Conservation (phyloP, 2,888 invertebrate genomes). For the Cephus pulcher region DNA sequence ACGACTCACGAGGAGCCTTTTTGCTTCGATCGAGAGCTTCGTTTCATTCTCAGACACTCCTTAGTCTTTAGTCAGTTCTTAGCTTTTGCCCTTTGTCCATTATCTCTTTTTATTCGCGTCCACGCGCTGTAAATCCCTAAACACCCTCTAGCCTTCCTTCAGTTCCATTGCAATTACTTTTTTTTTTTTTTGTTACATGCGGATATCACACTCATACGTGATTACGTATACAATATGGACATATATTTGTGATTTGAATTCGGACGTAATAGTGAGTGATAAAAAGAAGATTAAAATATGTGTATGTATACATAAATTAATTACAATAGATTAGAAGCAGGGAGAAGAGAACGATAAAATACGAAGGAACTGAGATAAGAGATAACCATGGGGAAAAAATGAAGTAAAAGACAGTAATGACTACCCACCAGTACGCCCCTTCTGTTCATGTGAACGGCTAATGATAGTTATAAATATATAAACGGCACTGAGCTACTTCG, state of each 20-base stretch:
- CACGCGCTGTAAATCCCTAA: too few species aligned
- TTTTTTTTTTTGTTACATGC: background rate
- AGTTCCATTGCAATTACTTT: too few species aligned
- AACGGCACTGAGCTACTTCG: constrained; percentile 39
- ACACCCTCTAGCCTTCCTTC: too few species aligned
- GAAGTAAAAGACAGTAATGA: background rate
- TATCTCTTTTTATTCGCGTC: background rate
- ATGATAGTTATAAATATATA: constrained; percentile 48
- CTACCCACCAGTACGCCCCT: background rate
- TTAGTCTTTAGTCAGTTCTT: background rate
- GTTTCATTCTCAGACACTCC: background rate
- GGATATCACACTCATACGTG: background rate
- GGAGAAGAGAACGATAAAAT: background rate
- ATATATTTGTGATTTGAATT: background rate
- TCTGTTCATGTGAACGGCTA: constrained; percentile 2
- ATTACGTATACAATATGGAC: background rate
- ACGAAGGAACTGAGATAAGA: background rate
- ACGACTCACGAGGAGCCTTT: constrained; percentile 21
- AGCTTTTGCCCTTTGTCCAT: background rate
- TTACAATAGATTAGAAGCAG: background rate
- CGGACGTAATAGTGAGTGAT: background rate
- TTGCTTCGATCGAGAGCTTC: constrained; percentile 9
- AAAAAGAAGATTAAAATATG: background rate
- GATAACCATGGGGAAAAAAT: background rate
- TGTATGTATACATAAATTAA: background rate